Evolutionary conservation across 2,113 vertebrate genomes (phyloP).

Genomic region (Pandion haliaetus): DNA sequence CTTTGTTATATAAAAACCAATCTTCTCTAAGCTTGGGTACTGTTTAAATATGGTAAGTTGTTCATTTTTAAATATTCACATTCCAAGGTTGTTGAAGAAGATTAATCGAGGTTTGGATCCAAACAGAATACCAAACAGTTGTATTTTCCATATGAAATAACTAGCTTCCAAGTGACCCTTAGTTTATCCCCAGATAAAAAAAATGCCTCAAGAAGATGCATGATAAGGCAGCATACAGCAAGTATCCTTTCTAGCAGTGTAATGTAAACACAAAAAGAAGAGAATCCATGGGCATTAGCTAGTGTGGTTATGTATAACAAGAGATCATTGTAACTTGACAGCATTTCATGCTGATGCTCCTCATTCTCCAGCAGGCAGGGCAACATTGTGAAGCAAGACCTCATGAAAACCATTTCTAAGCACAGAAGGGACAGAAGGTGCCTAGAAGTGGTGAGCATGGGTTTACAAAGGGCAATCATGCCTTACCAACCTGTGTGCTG

Average conservation of each 20-base stretch:
- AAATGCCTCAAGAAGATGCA: neutral
- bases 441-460: neutral
- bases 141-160: neutral
- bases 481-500: neutral
- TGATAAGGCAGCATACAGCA: neutral
- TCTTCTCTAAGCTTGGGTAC: neutral
- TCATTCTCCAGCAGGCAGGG: neutral
- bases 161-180: neutral
- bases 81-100: neutral
- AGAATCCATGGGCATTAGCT: neutral
- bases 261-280: neutral
- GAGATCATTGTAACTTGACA: neutral
- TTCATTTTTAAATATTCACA: neutral
- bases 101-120: neutral
- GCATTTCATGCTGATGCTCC: neutral
- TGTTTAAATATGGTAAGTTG: neutral
- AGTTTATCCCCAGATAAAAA: neutral
- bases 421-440: neutral
- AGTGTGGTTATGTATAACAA: accelerated
- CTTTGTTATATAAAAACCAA: neutral
- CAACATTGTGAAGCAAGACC: neutral
- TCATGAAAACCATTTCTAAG: neutral
- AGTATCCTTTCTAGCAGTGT: neutral
- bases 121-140: neutral
- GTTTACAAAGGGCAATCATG: neutral